Evolutionary conservation across 1,140 invertebrate species (phyloP).

Genomic region (Telenomus remus): DNA sequence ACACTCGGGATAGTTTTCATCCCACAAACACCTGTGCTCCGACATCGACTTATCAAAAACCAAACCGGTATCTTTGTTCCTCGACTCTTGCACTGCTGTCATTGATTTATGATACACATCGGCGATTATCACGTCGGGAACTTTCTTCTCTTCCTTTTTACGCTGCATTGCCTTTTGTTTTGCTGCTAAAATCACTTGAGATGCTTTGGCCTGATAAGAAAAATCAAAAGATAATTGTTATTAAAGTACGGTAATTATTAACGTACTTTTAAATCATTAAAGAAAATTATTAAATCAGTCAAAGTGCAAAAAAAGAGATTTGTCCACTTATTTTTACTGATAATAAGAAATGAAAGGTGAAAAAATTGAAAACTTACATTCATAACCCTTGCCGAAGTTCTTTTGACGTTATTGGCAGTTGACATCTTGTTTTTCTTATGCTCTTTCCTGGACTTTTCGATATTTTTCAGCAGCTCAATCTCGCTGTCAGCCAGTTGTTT

Average conservation of each 20-base stretch:
- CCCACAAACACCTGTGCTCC: constrained; percentile 89
- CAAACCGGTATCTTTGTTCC: constrained; percentile 82
- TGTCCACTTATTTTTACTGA: constrained; percentile 7
- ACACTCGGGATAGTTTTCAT: constrained; percentile 87
- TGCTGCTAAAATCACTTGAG: constrained; percentile 68
- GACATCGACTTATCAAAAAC: constrained; percentile 86
- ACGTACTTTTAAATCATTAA: no score
- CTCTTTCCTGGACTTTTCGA: constrained; percentile 59
- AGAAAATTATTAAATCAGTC: constrained; percentile 3
- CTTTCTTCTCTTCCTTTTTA: constrained; percentile 60
- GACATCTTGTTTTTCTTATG: constrained; percentile 38
- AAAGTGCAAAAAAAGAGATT: no score
- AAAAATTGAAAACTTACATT: constrained; percentile 29
- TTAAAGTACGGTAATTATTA: no score
- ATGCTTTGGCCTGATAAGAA: constrained; percentile 65
- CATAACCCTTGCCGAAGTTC: constrained; percentile 40
- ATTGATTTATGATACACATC: constrained; percentile 78
- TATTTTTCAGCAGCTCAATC: constrained; percentile 66
- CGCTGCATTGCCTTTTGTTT: constrained; percentile 67
- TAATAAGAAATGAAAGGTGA: no score
- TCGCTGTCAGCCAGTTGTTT: constrained; percentile 69
- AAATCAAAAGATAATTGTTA: constrained; percentile 1
- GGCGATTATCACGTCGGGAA: constrained; percentile 55
- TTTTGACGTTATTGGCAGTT: constrained; percentile 20
- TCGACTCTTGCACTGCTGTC: constrained; percentile 76